A percentile compares a stretch with the other conserved stretches of the same genome.
These are phyloP conservation scores for Cosmia trapezina DNA, from an alignment of 2,888 invertebrate genomes.

Conservation along the genomic window DNA sequence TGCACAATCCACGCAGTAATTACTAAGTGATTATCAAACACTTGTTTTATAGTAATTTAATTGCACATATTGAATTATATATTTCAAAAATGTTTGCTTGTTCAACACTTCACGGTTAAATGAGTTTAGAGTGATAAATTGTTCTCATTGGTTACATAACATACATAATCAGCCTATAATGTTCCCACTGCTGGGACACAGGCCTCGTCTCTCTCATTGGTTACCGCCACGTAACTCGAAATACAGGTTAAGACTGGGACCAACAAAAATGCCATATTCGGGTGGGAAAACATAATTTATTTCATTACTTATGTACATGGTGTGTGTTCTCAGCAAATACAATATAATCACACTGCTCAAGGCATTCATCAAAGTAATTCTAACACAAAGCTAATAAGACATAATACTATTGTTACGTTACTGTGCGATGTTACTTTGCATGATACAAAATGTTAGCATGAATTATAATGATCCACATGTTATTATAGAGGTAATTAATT, in stretches of 20 bases:
- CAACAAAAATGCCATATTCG: constrained; percentile 58
- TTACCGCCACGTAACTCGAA: constrained; percentile 15
- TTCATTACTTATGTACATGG: constrained; percentile 86
- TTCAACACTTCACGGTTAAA: constrained; percentile 6
- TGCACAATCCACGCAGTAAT: constrained; percentile 11
- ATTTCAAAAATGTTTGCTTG: constrained; percentile 12
- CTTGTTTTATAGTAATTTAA: constrained; percentile 12
- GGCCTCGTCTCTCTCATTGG: too few species aligned
- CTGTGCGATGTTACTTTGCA: constrained; percentile 79
- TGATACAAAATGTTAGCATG: constrained; percentile 79
- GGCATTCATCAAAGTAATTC: constrained; percentile 70
- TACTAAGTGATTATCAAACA: constrained; percentile 29
- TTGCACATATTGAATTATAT: neutral
- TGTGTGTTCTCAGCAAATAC: constrained; percentile 80
- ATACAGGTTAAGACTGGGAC: constrained; percentile 18
- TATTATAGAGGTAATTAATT: constrained; percentile 58
- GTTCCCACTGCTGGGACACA: too few species aligned
- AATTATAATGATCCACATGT: constrained; percentile 66
- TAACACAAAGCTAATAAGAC: constrained; percentile 80
- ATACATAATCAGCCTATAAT: too few species aligned
- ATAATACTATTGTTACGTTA: constrained; percentile 74
- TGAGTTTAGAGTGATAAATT: neutral
- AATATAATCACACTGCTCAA: constrained; percentile 80
- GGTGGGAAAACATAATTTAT: constrained; percentile 88
- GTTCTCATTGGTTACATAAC: neutral